Percentiles rank a stretch among this genome's conserved stretches.
phyloP scores from a whole-genome alignment of 2,888 invertebrate species.

The Oscheius sp. region DNA sequence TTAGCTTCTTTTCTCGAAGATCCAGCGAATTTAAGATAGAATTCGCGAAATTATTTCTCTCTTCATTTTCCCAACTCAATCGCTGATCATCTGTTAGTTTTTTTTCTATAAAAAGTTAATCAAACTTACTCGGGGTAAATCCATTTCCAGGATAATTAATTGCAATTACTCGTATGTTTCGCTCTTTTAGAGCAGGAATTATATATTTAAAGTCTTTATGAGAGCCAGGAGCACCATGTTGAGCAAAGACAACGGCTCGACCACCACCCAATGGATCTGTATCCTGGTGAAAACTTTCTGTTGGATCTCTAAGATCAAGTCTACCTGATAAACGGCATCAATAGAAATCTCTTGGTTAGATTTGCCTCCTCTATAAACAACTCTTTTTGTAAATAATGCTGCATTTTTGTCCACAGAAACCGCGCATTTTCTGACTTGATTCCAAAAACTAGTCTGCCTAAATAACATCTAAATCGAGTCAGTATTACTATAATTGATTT shows the following conservation, averaged over 20 bases:
- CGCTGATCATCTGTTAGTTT: slow-evolving; percentile 26
- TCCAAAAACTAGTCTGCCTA: background rate
- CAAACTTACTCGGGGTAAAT: slow-evolving; percentile 27
- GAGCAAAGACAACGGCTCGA: slow-evolving; percentile 45
- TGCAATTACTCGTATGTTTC: slow-evolving; percentile 47
- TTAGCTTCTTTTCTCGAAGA: slow-evolving; percentile 19
- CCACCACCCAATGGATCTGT: slow-evolving; percentile 38
- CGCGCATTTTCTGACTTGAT: background rate
- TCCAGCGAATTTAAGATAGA: slow-evolving; percentile 36
- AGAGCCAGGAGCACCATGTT: slow-evolving; percentile 55
- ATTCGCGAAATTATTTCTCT: slow-evolving; percentile 42
- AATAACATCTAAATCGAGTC: slow-evolving; percentile 1
- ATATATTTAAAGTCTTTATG: slow-evolving; percentile 58
- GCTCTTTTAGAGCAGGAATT: slow-evolving; percentile 32
- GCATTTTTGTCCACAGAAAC: slow-evolving; percentile 5
- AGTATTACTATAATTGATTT: background rate
- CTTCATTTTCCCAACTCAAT: slow-evolving; percentile 38
- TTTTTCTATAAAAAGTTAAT: background rate
- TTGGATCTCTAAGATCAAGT: background rate
- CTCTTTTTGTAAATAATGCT: slow-evolving; percentile 1
- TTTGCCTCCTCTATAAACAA: slow-evolving; percentile 5
- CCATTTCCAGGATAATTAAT: slow-evolving; percentile 57
- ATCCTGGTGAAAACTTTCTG: slow-evolving; percentile 35
- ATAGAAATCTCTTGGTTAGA: no score
- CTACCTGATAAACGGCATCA: slow-evolving; percentile 4